These are phyloP conservation scores for Ctenodactylus gundi DNA, from an alignment of 2,113 vertebrate genomes.

Conservation along the genomic window DNA sequence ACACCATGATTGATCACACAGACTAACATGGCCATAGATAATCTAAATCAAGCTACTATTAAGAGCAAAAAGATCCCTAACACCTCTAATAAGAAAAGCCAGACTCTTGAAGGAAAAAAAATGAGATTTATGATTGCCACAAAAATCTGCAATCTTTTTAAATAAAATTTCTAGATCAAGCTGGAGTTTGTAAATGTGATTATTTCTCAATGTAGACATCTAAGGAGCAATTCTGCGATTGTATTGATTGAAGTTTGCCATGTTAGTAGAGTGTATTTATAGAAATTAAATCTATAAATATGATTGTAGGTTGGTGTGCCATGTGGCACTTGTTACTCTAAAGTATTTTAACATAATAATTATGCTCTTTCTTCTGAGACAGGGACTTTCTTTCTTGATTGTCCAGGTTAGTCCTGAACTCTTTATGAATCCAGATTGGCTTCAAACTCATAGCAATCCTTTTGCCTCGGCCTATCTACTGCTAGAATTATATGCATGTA, in stretches of 20 bases:
- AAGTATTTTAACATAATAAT: neutral
- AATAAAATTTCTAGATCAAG: neutral
- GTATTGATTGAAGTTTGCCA: neutral
- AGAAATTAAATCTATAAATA: neutral
- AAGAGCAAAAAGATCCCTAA: neutral
- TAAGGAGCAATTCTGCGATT: neutral
- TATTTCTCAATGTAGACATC: neutral
- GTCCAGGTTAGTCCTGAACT: too few species aligned
- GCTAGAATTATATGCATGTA: too few species aligned
- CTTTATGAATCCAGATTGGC: too few species aligned
- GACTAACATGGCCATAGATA: neutral
- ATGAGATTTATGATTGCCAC: neutral
- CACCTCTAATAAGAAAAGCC: neutral
- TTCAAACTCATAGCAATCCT: too few species aligned
- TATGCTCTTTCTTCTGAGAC: neutral
- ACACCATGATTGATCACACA: neutral
- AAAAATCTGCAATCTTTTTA: neutral
- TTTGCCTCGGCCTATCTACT: too few species aligned
- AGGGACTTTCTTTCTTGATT: too few species aligned
- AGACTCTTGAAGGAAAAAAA: neutral
- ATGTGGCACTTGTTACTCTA: neutral
- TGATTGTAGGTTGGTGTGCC: neutral
- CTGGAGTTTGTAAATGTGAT: neutral
- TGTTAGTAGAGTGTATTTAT: neutral
- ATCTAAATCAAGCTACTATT: neutral